These are phyloP conservation scores for Pammene aurita DNA, from an alignment of 2,888 invertebrate species.

Conservation along the genomic window DNA sequence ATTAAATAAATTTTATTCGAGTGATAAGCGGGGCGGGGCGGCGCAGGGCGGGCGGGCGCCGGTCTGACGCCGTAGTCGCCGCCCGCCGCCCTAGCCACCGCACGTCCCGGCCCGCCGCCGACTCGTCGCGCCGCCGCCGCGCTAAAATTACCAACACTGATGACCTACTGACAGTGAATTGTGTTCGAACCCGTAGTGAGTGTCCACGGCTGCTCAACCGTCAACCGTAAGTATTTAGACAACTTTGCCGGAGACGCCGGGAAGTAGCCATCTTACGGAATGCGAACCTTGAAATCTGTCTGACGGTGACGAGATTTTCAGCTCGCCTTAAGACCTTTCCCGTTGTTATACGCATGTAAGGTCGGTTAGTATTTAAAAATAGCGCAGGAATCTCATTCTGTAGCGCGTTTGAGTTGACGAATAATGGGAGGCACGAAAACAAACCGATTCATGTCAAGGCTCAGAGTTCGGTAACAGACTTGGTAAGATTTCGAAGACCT, in stretches of 20 bases:
- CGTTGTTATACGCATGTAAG: slow-evolving; percentile 46
- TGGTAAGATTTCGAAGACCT: slow-evolving; percentile 3
- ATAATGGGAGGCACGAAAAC: slow-evolving; percentile 61
- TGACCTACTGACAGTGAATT: slow-evolving; percentile 75
- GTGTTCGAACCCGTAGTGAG: slow-evolving; percentile 58
- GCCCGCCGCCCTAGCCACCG: slow-evolving; percentile 64
- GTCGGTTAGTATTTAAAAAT: slow-evolving; percentile 51
- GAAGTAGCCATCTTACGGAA: slow-evolving; percentile 71
- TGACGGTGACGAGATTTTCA: slow-evolving; percentile 54
- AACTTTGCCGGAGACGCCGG: slow-evolving; percentile 63
- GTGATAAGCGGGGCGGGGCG: slow-evolving; percentile 75
- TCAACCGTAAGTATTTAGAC: slow-evolving; percentile 61
- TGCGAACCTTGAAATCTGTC: slow-evolving; percentile 77
- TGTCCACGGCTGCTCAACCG: slow-evolving; percentile 47
- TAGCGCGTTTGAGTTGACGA: slow-evolving; percentile 51
- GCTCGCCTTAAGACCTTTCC: slow-evolving; percentile 42
- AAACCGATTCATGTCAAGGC: slow-evolving; percentile 72
- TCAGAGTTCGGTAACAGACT: slow-evolving; percentile 53
- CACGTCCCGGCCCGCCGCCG: slow-evolving; percentile 59
- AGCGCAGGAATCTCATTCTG: slow-evolving; percentile 56
- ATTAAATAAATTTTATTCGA: slow-evolving; percentile 80
- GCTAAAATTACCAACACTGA: slow-evolving; percentile 55
- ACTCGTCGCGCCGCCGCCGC: slow-evolving; percentile 63
- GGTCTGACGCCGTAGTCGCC: slow-evolving; percentile 72
- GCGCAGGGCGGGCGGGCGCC: slow-evolving; percentile 66